These are phyloP conservation scores for Danaus chrysippus DNA, from an alignment of 2,888 invertebrate genomes.

Conservation along the genomic window DNA sequence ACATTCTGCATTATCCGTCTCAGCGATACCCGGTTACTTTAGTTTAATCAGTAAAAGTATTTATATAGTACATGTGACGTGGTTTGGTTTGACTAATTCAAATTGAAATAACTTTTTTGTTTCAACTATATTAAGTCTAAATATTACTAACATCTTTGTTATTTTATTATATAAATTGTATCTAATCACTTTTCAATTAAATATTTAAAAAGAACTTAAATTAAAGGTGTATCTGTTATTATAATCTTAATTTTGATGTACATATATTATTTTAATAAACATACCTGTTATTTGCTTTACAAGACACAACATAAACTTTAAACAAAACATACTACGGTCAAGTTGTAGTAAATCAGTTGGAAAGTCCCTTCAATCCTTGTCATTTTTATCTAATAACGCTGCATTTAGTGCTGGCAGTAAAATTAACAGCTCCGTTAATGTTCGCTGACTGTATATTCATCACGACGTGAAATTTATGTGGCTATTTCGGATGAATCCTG, in stretches of 20 bases:
- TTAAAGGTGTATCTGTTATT: too few relatives aligned
- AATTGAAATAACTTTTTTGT: too few relatives aligned
- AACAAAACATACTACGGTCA: neutral
- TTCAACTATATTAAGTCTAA: too few relatives aligned
- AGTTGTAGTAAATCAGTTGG: neutral
- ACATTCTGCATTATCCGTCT: constrained; percentile 61
- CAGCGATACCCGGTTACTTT: constrained; percentile 56
- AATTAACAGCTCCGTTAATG: constrained; percentile 23
- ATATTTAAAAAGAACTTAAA: too few relatives aligned
- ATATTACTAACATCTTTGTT: too few relatives aligned
- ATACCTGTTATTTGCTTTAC: too few relatives aligned
- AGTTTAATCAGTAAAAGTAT: constrained; percentile 57
- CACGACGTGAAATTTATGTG: constrained; percentile 51
- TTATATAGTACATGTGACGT: neutral
- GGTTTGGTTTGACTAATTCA: too few relatives aligned
- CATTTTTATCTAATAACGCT: constrained; percentile 18
- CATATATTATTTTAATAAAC: too few relatives aligned
- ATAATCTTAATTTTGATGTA: too few relatives aligned
- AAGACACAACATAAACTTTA: too few relatives aligned
- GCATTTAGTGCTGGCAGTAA: constrained; percentile 23
- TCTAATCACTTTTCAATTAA: too few relatives aligned
- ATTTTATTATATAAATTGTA: constrained; percentile 17
- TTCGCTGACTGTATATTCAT: constrained; percentile 31
- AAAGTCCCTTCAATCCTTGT: constrained; percentile 6
- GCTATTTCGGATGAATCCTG: constrained; percentile 41